A percentile compares a stretch with the other conserved stretches of the same genome.
phyloP scores from a whole-genome alignment of 2,888 invertebrate genomes.

The Eristalis intricaria region DNA sequence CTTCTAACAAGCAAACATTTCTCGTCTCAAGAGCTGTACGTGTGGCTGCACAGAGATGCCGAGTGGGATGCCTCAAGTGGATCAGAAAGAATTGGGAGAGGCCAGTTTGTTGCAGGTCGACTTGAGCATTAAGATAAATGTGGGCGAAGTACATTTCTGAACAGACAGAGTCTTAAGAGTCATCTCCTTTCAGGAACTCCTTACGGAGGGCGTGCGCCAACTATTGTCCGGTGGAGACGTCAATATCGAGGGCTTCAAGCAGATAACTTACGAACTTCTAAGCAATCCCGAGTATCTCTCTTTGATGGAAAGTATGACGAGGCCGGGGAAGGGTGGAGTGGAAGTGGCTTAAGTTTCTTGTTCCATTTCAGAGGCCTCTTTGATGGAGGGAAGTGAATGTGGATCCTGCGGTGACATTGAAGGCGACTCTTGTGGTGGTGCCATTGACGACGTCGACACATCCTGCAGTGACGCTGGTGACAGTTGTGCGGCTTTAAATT shows the following conservation, averaged over 20 bases:
- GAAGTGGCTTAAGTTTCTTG: neutral
- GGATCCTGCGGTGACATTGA: neutral
- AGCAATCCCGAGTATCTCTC: neutral
- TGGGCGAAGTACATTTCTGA: neutral
- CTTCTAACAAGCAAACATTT: neutral
- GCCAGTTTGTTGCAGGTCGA: neutral
- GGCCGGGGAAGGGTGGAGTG: neutral
- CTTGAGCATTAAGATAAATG: neutral
- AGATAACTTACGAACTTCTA: neutral
- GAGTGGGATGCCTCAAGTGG: neutral
- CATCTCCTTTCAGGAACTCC: neutral
- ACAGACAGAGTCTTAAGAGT: neutral
- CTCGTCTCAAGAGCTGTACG: neutral
- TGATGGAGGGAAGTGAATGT: neutral
- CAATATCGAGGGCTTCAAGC: neutral
- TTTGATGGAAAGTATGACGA: neutral
- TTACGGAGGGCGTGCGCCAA: neutral
- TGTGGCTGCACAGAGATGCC: neutral
- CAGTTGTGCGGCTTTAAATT: neutral
- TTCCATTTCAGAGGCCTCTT: neutral
- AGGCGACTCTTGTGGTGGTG: neutral
- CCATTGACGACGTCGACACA: neutral
- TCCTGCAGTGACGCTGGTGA: neutral
- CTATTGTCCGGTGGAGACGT: neutral
- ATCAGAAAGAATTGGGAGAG: neutral